Conservation (phyloP, 2,888 invertebrate species). For the Morinoia aosen region DNA sequence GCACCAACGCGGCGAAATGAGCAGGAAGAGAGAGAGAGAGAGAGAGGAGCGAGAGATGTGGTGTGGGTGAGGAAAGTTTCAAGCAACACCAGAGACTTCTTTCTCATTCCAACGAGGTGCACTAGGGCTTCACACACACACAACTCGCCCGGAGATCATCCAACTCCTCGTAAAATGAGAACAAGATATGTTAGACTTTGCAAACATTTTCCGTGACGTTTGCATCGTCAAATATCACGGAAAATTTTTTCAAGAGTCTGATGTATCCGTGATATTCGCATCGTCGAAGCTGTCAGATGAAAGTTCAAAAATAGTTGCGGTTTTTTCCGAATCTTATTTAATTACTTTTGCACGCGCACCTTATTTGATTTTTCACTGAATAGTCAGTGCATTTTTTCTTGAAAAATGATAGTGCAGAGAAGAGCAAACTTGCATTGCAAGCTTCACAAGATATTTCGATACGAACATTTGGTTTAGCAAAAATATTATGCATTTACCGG, state of each 20-base stretch:
- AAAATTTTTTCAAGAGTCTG: too few relatives aligned
- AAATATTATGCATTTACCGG: too few relatives aligned
- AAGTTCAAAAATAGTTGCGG: too few relatives aligned
- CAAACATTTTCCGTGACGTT: background rate
- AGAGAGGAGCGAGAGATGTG: too few relatives aligned
- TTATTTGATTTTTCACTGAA: background rate
- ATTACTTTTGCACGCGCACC: too few relatives aligned
- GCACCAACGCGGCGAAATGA: background rate
- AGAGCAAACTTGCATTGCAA: background rate
- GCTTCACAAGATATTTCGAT: background rate
- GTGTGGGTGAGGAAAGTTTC: background rate
- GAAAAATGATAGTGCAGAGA: background rate
- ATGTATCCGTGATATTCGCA: too few relatives aligned
- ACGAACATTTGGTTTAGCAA: background rate
- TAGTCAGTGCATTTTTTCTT: background rate
- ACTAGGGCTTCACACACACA: background rate
- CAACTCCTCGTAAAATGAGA: background rate
- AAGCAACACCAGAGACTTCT: background rate
- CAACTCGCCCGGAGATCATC: background rate
- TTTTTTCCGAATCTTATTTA: too few relatives aligned
- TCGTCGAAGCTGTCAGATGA: too few relatives aligned
- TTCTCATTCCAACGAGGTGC: background rate
- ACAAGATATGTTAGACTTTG: background rate
- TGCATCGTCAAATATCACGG: too few relatives aligned
- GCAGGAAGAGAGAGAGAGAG: background rate